Evolutionary conservation across 2,888 invertebrate species (phyloP).

Genomic region (Mayetiola destructor): DNA sequence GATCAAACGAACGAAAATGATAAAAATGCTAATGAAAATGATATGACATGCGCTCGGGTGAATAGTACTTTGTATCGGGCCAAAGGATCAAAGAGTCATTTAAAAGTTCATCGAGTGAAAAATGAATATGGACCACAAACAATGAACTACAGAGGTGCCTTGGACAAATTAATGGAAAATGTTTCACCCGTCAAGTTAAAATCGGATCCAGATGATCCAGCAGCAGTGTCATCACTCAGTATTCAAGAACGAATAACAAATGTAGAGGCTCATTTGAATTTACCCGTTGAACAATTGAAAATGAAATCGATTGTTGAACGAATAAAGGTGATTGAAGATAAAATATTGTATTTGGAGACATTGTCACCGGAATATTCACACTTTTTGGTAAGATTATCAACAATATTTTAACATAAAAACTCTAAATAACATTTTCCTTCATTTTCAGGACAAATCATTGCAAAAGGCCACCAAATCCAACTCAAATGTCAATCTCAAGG

Average conservation of each 20-base stretch:
- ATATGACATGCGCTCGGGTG: conserved; percentile 58
- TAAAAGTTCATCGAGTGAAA: conserved; percentile 56
- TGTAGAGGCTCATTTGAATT: conserved; percentile 47
- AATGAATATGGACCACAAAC: conserved; percentile 59
- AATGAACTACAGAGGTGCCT: conserved; percentile 32
- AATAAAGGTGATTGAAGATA: conserved; percentile 58
- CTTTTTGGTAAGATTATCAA: conserved; percentile 40
- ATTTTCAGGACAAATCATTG: not conserved
- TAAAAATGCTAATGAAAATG: conserved; percentile 33
- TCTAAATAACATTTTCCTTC: too few species aligned
- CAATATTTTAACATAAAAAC: not conserved
- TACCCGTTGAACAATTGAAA: conserved; percentile 23
- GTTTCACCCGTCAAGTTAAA: conserved; percentile 6
- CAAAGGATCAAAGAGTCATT: conserved; percentile 62
- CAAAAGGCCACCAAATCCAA: not conserved
- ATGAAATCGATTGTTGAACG: conserved; percentile 50
- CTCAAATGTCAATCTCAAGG: not conserved
- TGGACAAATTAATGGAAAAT: conserved; percentile 36
- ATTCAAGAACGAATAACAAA: conserved; percentile 52
- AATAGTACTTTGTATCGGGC: conserved; percentile 55
- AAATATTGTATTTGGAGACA: conserved; percentile 55
- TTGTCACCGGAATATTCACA: conserved; percentile 68
- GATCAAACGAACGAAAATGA: conserved; percentile 17
- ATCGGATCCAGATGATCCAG: not conserved
- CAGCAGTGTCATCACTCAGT: conserved; percentile 27